These are phyloP conservation scores for Hypanus sabinus DNA, from an alignment of 2,113 vertebrate genomes.

Conservation along the genomic window DNA sequence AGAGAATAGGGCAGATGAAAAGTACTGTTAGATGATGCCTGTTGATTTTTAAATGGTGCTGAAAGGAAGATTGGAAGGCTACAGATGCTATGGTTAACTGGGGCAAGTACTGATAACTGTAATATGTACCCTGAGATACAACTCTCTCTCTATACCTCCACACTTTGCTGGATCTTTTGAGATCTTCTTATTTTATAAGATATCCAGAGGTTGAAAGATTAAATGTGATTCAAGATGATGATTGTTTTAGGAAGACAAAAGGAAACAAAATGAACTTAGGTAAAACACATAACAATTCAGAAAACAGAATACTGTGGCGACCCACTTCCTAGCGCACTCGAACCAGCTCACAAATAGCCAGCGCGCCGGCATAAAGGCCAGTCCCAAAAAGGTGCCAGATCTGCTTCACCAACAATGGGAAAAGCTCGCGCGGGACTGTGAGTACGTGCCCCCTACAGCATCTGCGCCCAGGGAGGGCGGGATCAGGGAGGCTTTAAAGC, in stretches of 20 bases:
- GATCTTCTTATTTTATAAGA: not conserved
- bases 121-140: not conserved
- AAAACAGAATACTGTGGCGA: not conserved
- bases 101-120: no score
- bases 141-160: not conserved
- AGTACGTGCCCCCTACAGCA: no score
- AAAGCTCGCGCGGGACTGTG: no score
- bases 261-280: not conserved
- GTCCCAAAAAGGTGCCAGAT: no score
- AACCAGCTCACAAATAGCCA: no score
- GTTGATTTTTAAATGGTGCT: not conserved
- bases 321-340: no score
- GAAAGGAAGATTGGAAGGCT: not conserved
- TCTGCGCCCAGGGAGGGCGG: no score
- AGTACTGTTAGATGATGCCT: not conserved
- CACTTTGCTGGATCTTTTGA: not conserved
- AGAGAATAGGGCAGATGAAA: not conserved
- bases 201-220: not conserved
- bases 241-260: not conserved
- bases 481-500: no score
- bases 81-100: no score
- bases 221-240: not conserved
- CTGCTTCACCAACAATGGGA: no score
- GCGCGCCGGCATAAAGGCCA: no score
- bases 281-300: not conserved